phyloP scores from a whole-genome alignment of 2,113 vertebrate species.

The Zonotrichia leucophrys region DNA sequence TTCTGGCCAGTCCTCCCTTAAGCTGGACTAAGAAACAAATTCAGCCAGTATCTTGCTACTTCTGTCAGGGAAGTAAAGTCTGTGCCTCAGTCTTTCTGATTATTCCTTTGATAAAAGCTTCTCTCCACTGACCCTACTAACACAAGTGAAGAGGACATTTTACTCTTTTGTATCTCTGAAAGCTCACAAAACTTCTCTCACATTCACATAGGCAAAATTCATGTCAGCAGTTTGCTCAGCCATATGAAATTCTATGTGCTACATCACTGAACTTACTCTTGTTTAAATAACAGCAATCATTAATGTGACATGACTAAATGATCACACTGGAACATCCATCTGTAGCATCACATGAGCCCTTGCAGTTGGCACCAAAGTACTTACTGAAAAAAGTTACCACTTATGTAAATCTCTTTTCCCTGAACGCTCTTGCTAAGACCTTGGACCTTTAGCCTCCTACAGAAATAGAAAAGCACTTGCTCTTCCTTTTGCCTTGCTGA shows the following conservation, averaged over 20 bases:
- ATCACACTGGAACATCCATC: background rate
- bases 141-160: background rate
- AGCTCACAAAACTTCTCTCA: background rate
- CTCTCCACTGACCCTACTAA: background rate
- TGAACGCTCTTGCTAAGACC: background rate
- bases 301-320: background rate
- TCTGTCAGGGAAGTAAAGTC: background rate
- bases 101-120: background rate
- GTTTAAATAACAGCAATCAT: background rate
- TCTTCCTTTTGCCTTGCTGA: background rate
- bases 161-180: background rate
- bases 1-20: background rate
- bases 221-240: background rate
- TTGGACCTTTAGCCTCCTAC: background rate
- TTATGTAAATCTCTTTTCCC: background rate
- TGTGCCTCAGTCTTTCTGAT: background rate
- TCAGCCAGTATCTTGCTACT: background rate
- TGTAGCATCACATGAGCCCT: background rate
- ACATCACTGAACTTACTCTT: background rate
- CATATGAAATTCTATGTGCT: background rate
- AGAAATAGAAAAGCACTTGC: background rate
- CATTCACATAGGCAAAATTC: background rate
- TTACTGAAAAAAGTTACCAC: background rate
- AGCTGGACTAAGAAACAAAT: background rate
- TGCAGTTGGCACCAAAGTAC: background rate